Evolutionary conservation across 2,113 vertebrate species (phyloP).

Genomic region (Leptobrachium ailaonicum): DNA sequence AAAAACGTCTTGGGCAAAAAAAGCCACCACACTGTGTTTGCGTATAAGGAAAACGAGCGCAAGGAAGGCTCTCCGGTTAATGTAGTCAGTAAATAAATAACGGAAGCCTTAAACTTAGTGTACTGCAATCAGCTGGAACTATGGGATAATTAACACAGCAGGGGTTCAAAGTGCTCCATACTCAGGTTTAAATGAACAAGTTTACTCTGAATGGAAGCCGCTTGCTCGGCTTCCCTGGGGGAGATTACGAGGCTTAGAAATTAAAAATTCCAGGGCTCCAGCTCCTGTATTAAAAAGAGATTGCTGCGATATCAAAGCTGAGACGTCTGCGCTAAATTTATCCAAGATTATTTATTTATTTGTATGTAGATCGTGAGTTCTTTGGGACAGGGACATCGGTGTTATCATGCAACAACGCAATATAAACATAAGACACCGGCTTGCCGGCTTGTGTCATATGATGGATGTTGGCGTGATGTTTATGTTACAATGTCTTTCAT

Average conservation of each 20-base stretch:
- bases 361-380: neutral
- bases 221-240: constrained; percentile 54
- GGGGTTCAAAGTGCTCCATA: constrained; percentile 64
- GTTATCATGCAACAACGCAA: too few species aligned
- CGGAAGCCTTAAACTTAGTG: constrained; percentile 75
- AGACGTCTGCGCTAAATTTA: neutral
- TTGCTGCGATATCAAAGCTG: constrained; percentile 7
- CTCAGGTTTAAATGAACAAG: constrained; percentile 73
- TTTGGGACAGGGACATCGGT: neutral
- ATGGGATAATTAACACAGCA: constrained; percentile 72
- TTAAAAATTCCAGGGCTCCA: constrained; percentile 27
- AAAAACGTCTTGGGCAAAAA: neutral
- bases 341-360: neutral
- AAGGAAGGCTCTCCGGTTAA: constrained; percentile 62
- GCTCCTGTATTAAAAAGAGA: constrained; percentile 5
- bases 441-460: neutral
- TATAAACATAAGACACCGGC: too few species aligned
- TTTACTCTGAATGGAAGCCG: constrained; percentile 68
- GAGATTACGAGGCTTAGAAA: constrained; percentile 48
- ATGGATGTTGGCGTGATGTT: too few species aligned
- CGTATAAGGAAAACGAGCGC: constrained; percentile 48
- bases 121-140: constrained; percentile 75
- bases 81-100: constrained; percentile 82
- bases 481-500: too few species aligned
- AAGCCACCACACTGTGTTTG: constrained; percentile 4